Evolutionary conservation across 2,113 vertebrate genomes (phyloP).

Genomic region (Podarcis cretensis): DNA sequence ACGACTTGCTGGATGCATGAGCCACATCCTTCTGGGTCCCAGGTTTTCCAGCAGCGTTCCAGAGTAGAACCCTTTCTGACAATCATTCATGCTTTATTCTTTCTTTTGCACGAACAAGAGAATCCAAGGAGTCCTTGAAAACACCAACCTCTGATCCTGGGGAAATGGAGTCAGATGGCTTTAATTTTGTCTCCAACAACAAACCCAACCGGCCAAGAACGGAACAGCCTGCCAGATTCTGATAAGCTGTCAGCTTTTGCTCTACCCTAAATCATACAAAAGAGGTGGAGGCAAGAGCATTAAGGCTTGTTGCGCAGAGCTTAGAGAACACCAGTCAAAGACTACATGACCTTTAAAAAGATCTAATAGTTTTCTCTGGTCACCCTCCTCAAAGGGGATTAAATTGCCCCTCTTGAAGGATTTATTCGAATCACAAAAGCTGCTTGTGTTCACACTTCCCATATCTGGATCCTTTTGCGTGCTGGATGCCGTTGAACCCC

Average conservation of each 20-base stretch:
- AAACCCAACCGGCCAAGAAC: constrained; percentile 35
- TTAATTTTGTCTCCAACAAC: constrained; percentile 44
- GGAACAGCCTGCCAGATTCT: constrained; percentile 17
- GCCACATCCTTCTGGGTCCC: not conserved
- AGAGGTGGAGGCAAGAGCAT: not conserved
- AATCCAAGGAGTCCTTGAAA: constrained; percentile 15
- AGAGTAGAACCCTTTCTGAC: constrained; percentile 31
- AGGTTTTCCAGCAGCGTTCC: constrained; percentile 37
- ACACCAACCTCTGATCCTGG: constrained; percentile 38
- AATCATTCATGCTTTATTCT: constrained; percentile 51
- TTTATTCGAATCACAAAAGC: not conserved
- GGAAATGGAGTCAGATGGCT: constrained; percentile 36
- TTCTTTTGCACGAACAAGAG: constrained; percentile 35
- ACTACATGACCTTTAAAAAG: constrained; percentile 1
- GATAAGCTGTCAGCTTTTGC: constrained; percentile 27
- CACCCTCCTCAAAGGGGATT: not conserved
- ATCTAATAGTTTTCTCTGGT: constrained; percentile 4
- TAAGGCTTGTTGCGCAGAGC: not conserved
- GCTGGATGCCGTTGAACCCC: not conserved
- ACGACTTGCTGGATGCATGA: constrained; percentile 41
- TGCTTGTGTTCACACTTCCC: not conserved
- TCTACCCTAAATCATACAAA: not conserved
- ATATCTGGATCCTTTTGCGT: not conserved
- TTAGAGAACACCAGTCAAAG: not conserved
- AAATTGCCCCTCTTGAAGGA: not conserved